A percentile compares a stretch with the other conserved stretches of the same genome.
Evolutionary conservation across 2,888 invertebrate genomes (phyloP).

Genomic region (Caenorhabditis sp.): DNA sequence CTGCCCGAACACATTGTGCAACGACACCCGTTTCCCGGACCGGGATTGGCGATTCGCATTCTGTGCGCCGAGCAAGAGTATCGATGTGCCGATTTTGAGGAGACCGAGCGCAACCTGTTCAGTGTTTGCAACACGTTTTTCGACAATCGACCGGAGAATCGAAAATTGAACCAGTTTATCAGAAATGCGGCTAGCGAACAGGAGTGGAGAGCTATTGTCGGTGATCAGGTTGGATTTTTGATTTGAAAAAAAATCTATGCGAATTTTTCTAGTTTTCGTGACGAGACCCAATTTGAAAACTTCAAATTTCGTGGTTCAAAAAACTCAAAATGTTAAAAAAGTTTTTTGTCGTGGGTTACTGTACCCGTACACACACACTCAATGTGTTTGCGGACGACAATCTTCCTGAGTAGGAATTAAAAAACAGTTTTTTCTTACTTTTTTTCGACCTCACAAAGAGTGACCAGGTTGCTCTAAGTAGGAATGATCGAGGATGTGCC

Average conservation of each 20-base stretch:
- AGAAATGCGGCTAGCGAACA: neutral
- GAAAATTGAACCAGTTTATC: neutral
- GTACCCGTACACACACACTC: too few relatives aligned
- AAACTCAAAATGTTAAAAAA: too few relatives aligned
- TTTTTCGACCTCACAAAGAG: too few relatives aligned
- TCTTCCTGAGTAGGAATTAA: too few relatives aligned
- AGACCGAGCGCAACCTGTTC: neutral
- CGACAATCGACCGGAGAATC: neutral
- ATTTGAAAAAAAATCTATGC: too few relatives aligned
- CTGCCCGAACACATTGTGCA: constrained; percentile 86
- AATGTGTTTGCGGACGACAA: too few relatives aligned
- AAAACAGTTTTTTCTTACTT: too few relatives aligned
- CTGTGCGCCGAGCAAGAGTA: constrained; percentile 82
- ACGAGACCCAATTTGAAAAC: neutral
- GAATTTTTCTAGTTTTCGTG: too few relatives aligned
- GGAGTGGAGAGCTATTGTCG: neutral
- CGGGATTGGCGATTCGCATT: constrained; percentile 93
- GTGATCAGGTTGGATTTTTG: neutral
- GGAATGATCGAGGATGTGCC: too few relatives aligned
- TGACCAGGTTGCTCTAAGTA: too few relatives aligned
- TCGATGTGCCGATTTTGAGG: constrained; percentile 12
- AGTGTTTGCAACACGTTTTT: constrained; percentile 9
- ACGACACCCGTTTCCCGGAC: constrained; percentile 95
- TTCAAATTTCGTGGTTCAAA: neutral
- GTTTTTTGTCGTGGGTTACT: too few relatives aligned